Evolutionary conservation across 35 echinoderm and acorn worm species (phyloP).

Genomic region (Chiridota heheva): DNA sequence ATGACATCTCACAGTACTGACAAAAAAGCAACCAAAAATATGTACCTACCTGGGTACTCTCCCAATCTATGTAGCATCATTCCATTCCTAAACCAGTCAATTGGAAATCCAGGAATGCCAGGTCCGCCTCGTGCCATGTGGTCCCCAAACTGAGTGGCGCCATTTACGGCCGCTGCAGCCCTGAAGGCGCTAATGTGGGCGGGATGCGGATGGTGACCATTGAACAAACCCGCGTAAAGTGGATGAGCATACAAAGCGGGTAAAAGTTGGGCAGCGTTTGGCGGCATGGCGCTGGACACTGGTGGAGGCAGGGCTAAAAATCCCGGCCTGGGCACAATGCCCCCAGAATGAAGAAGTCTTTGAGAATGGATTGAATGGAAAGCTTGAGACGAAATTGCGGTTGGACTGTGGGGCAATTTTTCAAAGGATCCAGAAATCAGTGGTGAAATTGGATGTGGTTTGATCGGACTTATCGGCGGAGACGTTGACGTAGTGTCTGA

Average conservation of each 20-base stretch:
- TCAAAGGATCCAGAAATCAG: conserved; percentile 25
- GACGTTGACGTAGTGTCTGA: conserved; percentile 29
- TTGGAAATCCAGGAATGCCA: conserved; percentile 40
- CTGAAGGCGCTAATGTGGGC: conserved; percentile 76
- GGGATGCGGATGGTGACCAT: conserved; percentile 65
- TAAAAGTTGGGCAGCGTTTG: conserved; percentile 36
- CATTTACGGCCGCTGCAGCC: conserved; percentile 62
- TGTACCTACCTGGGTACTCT: conserved; percentile 68
- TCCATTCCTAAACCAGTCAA: conserved; percentile 59
- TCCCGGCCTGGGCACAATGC: conserved; percentile 74
- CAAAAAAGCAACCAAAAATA: too few species aligned
- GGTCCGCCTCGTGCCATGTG: conserved; percentile 17
- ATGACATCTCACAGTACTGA: too few species aligned
- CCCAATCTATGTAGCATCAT: conserved; percentile 73
- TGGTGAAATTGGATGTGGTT: conserved; percentile 46
- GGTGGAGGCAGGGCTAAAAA: conserved; percentile 60
- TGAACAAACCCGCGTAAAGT: conserved; percentile 71
- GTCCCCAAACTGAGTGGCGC: conserved; percentile 50
- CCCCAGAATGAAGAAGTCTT: conserved; percentile 32
- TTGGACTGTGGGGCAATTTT: conserved; percentile 25
- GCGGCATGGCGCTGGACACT: conserved; percentile 13
- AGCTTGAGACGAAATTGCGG: conserved; percentile 32
- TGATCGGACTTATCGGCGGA: conserved; percentile 43
- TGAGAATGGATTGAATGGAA: conserved; percentile 38
- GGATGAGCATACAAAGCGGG: conserved; percentile 87